Base-by-base conservation (phyloP, 2,888 invertebrate genomes). In the Anoplius nigerrimus region DNA sequence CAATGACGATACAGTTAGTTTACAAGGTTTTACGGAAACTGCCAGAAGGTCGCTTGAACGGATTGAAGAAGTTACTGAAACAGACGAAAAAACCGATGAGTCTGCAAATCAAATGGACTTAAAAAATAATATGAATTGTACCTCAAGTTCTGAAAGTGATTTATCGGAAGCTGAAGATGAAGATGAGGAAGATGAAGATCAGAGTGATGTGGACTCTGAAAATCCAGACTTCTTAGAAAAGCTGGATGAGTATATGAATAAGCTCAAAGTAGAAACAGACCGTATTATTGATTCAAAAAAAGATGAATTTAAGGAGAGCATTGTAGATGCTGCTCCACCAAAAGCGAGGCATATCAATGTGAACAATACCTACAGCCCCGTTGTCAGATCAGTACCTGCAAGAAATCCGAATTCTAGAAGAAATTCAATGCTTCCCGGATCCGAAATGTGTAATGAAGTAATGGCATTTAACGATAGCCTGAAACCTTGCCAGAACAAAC, bases 231-330 rank as follows among this genome's bases (percentile, higher is more conserved):
- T 95, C 73, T 90, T 92, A 70, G 94, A 95, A 72, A 94, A 93
- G 85, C 89, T 95, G 18, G 93, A 94, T 71, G 91, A 92, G 71
- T 91, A 92, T 58, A 94, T 95, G 92, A 92, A 92, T 65, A 93
- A 92, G 80, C 93, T 95, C 82, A 92, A 92, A 79, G 90, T 90
- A 51, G 93, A 93, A 84, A 95, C 94, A 75, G 94, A 95, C 87
- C 90, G 91, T 72, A 85, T 94, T 22, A 78, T 89, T 11, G 85
- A 87, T 18, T 81, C 80, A 0, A 83, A 82, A 24, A 84, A 82
- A 60, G 84, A 86, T 66, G 78, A 82, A 13, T 84, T 83, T 58
- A 73, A 69, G 22, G 82, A 82, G 18, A 66, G 72, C 2, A 82
- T 80, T 52, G 69, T 82, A 8, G 75, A 81, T 21, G 75, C 83